phyloP scores from a whole-genome alignment of 2,113 vertebrate species.

The Etheostoma spectabile region DNA sequence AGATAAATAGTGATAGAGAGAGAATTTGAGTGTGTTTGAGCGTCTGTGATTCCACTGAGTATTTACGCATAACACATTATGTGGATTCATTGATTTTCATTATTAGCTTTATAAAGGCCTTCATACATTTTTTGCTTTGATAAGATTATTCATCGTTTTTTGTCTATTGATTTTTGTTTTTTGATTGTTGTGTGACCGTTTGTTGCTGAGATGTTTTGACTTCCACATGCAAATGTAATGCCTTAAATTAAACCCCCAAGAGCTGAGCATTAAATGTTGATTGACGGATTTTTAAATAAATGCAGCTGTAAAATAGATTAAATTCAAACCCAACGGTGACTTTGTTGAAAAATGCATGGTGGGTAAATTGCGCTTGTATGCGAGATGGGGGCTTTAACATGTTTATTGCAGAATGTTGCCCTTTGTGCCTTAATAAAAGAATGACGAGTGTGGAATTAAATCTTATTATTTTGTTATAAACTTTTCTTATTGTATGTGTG shows the following conservation, averaged over 20 bases:
- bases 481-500: constrained; percentile 52
- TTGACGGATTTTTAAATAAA: constrained; percentile 15
- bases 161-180: constrained; percentile 10
- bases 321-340: constrained; percentile 29
- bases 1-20: constrained; percentile 29
- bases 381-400: constrained; percentile 26
- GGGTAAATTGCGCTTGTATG: constrained; percentile 24
- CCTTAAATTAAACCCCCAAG: constrained; percentile 12
- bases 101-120: constrained; percentile 40
- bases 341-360: constrained; percentile 14
- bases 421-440: constrained; percentile 49
- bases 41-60: constrained; percentile 71
- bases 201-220: constrained; percentile 43
- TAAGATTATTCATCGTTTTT: constrained; percentile 38
- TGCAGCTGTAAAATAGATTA: constrained; percentile 21
- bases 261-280: constrained; percentile 6
- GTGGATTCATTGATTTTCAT: constrained; percentile 57
- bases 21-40: constrained; percentile 47
- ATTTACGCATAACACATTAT: constrained; percentile 57
- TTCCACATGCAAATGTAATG: constrained; percentile 7
- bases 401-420: constrained; percentile 23
- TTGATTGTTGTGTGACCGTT: constrained; percentile 44
- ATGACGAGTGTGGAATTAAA: constrained; percentile 25
- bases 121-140: constrained; percentile 52
- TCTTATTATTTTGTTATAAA: constrained; percentile 35